phyloP scores from a whole-genome alignment of 2,113 vertebrate genomes.

The Columbina picui region DNA sequence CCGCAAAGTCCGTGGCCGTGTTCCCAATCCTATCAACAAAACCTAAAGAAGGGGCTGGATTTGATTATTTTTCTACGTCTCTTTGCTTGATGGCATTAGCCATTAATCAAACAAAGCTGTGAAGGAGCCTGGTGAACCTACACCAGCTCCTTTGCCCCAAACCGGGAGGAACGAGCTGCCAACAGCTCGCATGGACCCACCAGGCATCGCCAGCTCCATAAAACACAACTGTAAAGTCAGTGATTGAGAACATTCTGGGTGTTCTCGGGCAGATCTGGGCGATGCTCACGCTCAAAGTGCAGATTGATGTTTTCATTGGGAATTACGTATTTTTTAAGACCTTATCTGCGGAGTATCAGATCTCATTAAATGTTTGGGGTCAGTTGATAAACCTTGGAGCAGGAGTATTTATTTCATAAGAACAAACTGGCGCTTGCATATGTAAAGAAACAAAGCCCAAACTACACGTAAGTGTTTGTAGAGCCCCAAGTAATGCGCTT shows the following conservation, averaged over 20 bases:
- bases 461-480: neutral
- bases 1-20: fast-evolving
- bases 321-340: neutral
- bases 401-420: neutral
- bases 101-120: neutral
- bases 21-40: neutral
- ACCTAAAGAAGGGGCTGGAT: neutral
- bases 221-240: fast-evolving
- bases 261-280: neutral
- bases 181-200: neutral
- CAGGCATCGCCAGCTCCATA: neutral
- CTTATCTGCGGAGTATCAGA: neutral
- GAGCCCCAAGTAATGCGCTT: neutral
- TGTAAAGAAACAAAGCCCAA: neutral
- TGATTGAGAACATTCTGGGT: neutral
- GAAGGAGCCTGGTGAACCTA: neutral
- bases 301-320: fast-evolving
- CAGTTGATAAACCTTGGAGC: neutral
- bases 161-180: neutral
- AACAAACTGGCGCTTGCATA: fast-evolving
- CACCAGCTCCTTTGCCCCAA: neutral
- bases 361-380: fast-evolving
- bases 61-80: neutral
- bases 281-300: fast-evolving
- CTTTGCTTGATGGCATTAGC: neutral